A percentile compares a stretch with the other conserved stretches of the same genome.
Evolutionary conservation across 1,140 invertebrate species (phyloP).

Genomic region (Drosophila nigromelanica): DNA sequence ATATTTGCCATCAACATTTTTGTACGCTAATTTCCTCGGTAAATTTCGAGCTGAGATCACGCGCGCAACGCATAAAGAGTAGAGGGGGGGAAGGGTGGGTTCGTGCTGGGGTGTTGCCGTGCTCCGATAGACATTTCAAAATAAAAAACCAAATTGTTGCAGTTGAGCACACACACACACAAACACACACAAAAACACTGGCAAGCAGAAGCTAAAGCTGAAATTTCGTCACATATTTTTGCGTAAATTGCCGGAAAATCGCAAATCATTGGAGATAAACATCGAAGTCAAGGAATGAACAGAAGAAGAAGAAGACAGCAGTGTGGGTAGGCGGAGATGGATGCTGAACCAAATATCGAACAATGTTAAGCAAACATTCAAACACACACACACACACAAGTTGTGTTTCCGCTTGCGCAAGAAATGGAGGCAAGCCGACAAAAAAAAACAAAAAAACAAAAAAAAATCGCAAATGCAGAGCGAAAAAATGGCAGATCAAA

Average conservation of each 20-base stretch:
- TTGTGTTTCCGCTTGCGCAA: conserved; percentile 62
- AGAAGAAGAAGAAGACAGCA: conserved; percentile 60
- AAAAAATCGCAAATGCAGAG: conserved; percentile 11
- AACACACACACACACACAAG: conserved; percentile 44
- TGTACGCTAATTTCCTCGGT: conserved; percentile 76
- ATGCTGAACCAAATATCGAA: conserved; percentile 75
- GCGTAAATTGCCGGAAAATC: conserved; percentile 82
- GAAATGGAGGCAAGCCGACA: conserved; percentile 41
- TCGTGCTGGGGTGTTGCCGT: neutral
- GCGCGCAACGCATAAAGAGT: conserved; percentile 71
- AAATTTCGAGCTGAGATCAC: conserved; percentile 77
- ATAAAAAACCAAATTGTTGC: conserved; percentile 73
- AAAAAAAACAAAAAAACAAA: conserved; percentile 45
- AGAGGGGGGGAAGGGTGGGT: neutral
- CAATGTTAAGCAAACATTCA: conserved; percentile 78
- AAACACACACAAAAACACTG: neutral
- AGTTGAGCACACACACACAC: conserved; percentile 41
- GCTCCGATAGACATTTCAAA: conserved; percentile 69
- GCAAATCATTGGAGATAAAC: conserved; percentile 82
- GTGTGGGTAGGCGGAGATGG: conserved; percentile 1
- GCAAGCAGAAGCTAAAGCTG: conserved; percentile 8
- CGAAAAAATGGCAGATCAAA: conserved; percentile 56
- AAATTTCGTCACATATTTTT: conserved; percentile 83
- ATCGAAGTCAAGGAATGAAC: conserved; percentile 80
- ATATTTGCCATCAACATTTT: conserved; percentile 82